phyloP scores from a whole-genome alignment of 1,140 invertebrate genomes.

The Drosophila melanogaster region DNA sequence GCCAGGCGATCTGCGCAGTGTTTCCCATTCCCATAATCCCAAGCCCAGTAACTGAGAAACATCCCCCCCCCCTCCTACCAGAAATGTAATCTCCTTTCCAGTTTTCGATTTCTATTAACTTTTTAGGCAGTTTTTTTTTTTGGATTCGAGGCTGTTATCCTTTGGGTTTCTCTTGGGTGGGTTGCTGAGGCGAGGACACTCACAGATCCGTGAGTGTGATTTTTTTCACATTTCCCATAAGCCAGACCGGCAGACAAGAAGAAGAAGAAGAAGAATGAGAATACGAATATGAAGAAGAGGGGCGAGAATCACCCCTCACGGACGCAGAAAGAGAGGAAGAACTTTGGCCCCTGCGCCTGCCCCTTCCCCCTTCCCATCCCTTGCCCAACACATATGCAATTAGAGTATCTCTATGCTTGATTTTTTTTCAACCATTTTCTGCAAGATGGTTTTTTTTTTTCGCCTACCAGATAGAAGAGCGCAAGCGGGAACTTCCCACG shows the following conservation, averaged over 20 bases:
- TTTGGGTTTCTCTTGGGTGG: conserved; percentile 10
- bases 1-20: conserved; percentile 3
- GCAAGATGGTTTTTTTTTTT: conserved; percentile 26
- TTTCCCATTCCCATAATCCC: conserved; percentile 5
- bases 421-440: conserved; percentile 38
- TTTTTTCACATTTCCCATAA: conserved; percentile 46
- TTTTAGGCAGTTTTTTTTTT: conserved; percentile 25
- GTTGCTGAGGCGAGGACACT: background rate
- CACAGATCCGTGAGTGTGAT: conserved; percentile 41
- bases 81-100: conserved; percentile 51
- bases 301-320: conserved; percentile 25
- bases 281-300: background rate
- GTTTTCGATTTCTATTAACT: conserved; percentile 39
- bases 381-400: conserved; percentile 38
- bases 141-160: conserved; percentile 20
- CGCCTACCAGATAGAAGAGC: conserved; percentile 16
- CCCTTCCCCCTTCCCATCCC: conserved; percentile 2
- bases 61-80: conserved; percentile 4
- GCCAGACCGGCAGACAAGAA: conserved; percentile 28
- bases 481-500: conserved; percentile 70
- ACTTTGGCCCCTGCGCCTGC: conserved; percentile 22
- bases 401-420: conserved; percentile 49
- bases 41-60: background rate
- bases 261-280: background rate
- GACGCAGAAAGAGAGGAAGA: conserved; percentile 27